phyloP scores from a whole-genome alignment of 2,888 invertebrate genomes.

The Criorhina ranunculi region DNA sequence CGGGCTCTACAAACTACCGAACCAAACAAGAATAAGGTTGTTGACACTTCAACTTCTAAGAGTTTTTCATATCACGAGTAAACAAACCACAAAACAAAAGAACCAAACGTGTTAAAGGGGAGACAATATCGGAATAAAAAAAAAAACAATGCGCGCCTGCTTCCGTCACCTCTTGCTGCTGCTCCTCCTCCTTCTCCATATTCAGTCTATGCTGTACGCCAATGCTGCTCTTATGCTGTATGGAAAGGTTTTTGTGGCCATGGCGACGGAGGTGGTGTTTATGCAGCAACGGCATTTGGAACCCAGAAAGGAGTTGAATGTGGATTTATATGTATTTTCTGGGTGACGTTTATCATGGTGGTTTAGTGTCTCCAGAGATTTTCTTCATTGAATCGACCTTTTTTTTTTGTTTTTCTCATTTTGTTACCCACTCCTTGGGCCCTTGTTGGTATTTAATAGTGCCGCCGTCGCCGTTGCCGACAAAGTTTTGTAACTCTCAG shows the following conservation, averaged over 20 bases:
- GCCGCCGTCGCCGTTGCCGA: neutral
- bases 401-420: constrained; percentile 3
- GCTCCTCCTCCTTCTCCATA: neutral
- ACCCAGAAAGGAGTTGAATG: constrained; percentile 57
- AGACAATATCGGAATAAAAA: constrained; percentile 67
- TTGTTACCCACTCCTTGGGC: constrained; percentile 29
- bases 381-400: constrained; percentile 27
- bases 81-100: constrained; percentile 28
- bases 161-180: neutral
- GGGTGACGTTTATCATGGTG: constrained; percentile 62
- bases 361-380: constrained; percentile 53
- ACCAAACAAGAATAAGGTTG: constrained; percentile 62
- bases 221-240: neutral
- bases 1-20: constrained; percentile 42
- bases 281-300: constrained; percentile 42
- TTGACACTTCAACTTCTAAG: constrained; percentile 74
- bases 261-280: neutral
- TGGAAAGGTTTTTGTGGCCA: constrained; percentile 31
- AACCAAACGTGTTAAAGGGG: constrained; percentile 31
- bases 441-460: constrained; percentile 29
- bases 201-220: neutral
- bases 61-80: constrained; percentile 50
- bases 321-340: constrained; percentile 50
- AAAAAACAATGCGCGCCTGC: constrained; percentile 28
- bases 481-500: constrained; percentile 18